These are phyloP conservation scores for Lophura nycthemera DNA, from an alignment of 2,113 vertebrate species.

Conservation along the genomic window DNA sequence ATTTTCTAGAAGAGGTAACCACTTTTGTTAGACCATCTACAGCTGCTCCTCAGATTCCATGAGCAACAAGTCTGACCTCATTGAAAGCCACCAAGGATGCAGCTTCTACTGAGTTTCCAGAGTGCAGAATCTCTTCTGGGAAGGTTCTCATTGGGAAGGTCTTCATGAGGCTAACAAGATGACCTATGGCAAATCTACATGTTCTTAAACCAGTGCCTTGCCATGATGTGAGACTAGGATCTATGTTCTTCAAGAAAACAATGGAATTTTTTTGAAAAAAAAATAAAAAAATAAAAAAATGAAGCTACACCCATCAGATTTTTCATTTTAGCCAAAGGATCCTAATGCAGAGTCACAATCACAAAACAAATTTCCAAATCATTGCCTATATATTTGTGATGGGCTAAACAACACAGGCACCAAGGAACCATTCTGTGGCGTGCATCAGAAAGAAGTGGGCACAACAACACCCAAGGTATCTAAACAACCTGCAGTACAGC, in stretches of 20 bases:
- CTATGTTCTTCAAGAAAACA: not conserved
- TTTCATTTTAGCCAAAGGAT: not conserved
- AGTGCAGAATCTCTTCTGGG: not conserved
- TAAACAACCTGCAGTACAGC: not conserved
- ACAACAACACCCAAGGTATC: not conserved
- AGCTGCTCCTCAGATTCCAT: not conserved
- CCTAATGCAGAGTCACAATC: not conserved
- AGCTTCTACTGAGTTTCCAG: not conserved
- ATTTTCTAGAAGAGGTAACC: not conserved
- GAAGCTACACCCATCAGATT: not conserved
- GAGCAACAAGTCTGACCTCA: not conserved
- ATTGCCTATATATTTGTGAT: not conserved
- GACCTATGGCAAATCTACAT: not conserved
- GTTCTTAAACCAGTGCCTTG: not conserved
- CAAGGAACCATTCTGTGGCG: not conserved
- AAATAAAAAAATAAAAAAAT: not conserved
- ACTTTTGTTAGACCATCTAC: not conserved
- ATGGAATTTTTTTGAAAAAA: accelerated
- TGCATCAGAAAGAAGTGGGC: not conserved
- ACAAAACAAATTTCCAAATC: not conserved
- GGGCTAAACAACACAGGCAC: not conserved
- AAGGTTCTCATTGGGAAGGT: not conserved
- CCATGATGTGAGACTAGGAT: not conserved
- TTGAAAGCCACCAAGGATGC: not conserved
- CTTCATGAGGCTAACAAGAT: accelerated